phyloP scores from a whole-genome alignment of 2,113 vertebrate genomes.

The Aix galericulata region DNA sequence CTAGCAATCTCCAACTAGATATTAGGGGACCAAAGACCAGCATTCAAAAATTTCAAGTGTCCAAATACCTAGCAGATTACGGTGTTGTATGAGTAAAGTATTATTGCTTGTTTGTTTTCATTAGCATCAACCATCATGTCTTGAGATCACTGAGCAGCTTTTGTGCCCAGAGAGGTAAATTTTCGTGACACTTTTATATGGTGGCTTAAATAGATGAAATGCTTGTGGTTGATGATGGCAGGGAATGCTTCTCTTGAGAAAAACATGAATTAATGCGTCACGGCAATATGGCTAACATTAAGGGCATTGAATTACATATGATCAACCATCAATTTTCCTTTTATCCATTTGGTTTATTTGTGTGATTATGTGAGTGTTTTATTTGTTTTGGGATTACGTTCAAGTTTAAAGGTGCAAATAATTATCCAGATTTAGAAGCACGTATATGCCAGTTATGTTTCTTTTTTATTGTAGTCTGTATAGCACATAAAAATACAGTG shows the following conservation, averaged over 20 bases:
- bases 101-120: constrained; percentile 24
- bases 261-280: not conserved
- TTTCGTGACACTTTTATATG: not conserved
- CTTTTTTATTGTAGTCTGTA: not conserved
- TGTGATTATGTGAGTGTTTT: not conserved
- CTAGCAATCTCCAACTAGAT: not conserved
- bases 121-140: not conserved
- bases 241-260: not conserved
- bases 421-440: not conserved
- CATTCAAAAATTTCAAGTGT: not conserved
- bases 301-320: not conserved
- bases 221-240: not conserved
- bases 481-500: not conserved
- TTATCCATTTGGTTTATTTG: not conserved
- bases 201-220: constrained; percentile 4
- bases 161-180: constrained; percentile 14
- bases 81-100: not conserved
- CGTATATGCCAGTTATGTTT: fast-evolving
- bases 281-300: not conserved
- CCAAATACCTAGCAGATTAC: not conserved
- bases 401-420: not conserved
- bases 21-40: not conserved
- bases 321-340: not conserved
- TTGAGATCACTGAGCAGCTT: not conserved
- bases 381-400: not conserved